Base-by-base conservation (phyloP, 2,113 vertebrate species). In the Pluvianellus socialis region DNA sequence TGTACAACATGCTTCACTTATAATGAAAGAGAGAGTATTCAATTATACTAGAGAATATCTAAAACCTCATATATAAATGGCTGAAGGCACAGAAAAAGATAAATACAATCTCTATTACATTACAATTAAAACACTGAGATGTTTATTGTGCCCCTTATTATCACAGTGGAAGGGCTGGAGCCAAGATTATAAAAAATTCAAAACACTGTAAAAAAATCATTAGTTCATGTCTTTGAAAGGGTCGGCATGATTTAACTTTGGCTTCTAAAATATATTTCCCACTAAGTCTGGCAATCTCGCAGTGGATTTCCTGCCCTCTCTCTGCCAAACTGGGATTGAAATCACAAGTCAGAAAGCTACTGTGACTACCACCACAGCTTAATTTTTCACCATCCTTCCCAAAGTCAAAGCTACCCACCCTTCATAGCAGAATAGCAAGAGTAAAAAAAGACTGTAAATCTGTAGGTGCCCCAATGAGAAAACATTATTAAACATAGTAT, bases 131-230 rank as follows among this genome's bases (percentile, higher is more conserved):
- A 79, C 42, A 89, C 4, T 73, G 40, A 93, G 27, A 85, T 90
- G 58, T 83, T 95, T 88, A 87, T 56, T 83, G 35, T 59, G 33
- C 21, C 88, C 73, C 63, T 91, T 74, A 70, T 80, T 88, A 77
- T 68, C 86, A 92, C 5, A 20, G 58, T 49, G 35, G 61, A 94
- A 94, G 38, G 45, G 63, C 28, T 85, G 40, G 17, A 96, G 77
- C 62, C 66, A 94, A 79, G 71, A 90, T 75, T 80, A 76, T 87
- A 86, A 95, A 93, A 96, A 96, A 91, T 53, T 68, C 83, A 70
- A 22, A 88, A 87, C 33, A 66, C 0, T 52, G 68, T 24, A 94
- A 95, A 96, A 94, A 94, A 86, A 65, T 61, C 6, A 10, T 65
- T 66, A 95, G 52, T 80, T 96, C 47, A 67, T 40, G 45, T 47